Evolutionary conservation across 2,888 invertebrate genomes (phyloP).

Genomic region (Camptogramma bilineatum): DNA sequence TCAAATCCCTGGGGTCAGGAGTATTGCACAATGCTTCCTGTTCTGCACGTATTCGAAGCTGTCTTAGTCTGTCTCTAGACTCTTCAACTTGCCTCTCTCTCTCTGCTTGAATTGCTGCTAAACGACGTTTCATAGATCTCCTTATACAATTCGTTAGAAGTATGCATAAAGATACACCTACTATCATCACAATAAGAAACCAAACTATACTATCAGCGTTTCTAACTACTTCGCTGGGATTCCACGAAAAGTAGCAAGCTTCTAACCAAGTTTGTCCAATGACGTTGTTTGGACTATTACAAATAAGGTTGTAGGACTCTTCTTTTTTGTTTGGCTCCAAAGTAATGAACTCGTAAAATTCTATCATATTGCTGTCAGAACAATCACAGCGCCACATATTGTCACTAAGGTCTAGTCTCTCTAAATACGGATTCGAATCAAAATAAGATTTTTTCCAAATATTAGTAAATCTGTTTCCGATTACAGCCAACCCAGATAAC

Average conservation of each 20-base stretch:
- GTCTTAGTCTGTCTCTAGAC: constrained; percentile 84
- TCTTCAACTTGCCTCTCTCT: constrained; percentile 84
- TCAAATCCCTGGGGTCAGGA: constrained; percentile 88
- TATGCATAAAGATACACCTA: constrained; percentile 82
- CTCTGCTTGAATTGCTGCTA: constrained; percentile 79
- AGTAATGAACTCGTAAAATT: constrained; percentile 87
- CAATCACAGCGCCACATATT: constrained; percentile 93
- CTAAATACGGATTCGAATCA: constrained; percentile 84
- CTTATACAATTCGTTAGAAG: constrained; percentile 83
- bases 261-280: constrained; percentile 89
- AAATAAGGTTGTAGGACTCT: constrained; percentile 83
- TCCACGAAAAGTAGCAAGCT: constrained; percentile 88
- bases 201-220: constrained; percentile 84
- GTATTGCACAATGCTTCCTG: constrained; percentile 86
- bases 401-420: constrained; percentile 87
- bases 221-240: constrained; percentile 67
- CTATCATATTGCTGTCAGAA: constrained; percentile 83
- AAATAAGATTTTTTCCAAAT: constrained; percentile 86
- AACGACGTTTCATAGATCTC: constrained; percentile 83
- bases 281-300: constrained; percentile 87
- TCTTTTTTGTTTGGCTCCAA: constrained; percentile 83
- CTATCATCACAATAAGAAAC: constrained; percentile 84
- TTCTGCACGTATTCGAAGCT: constrained; percentile 80
- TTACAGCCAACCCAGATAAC: constrained; percentile 86
- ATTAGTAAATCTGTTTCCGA: constrained; percentile 89